These are phyloP conservation scores for Carcina quercana DNA, from an alignment of 2,888 invertebrate genomes.

Conservation along the genomic window DNA sequence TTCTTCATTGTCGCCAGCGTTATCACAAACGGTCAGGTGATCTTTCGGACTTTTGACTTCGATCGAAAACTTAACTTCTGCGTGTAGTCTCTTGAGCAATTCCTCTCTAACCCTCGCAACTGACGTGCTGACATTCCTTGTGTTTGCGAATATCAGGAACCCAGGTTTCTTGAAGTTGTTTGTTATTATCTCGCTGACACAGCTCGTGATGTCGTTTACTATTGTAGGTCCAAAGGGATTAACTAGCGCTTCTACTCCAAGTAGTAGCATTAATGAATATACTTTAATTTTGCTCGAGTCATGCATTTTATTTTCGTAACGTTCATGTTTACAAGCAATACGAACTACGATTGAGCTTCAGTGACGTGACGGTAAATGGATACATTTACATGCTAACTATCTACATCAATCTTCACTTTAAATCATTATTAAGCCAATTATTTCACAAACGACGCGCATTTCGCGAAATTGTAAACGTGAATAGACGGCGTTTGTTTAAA, in stretches of 20 bases:
- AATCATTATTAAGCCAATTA: background rate
- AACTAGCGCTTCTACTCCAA: constrained; percentile 20
- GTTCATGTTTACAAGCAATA: no score
- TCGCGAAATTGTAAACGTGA: no score
- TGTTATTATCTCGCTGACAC: constrained; percentile 35
- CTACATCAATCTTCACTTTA: constrained; percentile 4
- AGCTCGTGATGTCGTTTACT: constrained; percentile 36
- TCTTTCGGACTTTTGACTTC: constrained; percentile 32
- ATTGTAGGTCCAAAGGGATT: constrained; percentile 44
- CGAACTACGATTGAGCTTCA: no score
- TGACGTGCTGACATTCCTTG: constrained; percentile 30
- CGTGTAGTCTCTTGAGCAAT: constrained; percentile 34
- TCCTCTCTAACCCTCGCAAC: constrained; percentile 32
- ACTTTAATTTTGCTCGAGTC: no score
- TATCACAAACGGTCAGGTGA: constrained; percentile 29
- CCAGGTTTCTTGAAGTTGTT: constrained; percentile 38
- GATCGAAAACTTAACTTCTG: constrained; percentile 27
- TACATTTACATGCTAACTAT: constrained; percentile 1
- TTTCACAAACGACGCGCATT: no score
- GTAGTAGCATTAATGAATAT: constrained; percentile 9
- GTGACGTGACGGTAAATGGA: background rate
- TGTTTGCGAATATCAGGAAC: constrained; percentile 37
- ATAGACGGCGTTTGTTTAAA: no score
- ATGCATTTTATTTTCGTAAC: no score
- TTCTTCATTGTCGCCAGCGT: constrained; percentile 17